These are phyloP conservation scores for Molossus molossus DNA, from an alignment of 2,797 vertebrate species.

Conservation along the genomic window DNA sequence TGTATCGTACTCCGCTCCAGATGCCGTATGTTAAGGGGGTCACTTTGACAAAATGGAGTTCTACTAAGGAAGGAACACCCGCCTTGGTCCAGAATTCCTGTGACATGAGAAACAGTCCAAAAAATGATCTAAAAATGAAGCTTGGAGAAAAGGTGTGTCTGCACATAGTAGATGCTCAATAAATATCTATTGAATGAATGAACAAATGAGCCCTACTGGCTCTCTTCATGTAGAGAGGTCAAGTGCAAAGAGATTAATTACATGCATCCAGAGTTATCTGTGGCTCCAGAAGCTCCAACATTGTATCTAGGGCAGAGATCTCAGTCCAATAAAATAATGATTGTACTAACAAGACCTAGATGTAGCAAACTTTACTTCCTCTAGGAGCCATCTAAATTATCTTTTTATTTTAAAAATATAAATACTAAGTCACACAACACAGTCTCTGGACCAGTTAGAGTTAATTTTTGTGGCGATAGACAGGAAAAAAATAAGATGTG, in stretches of 20 bases:
- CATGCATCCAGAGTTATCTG: neutral
- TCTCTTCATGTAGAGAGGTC: neutral
- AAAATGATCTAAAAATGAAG: neutral
- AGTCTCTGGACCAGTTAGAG: neutral
- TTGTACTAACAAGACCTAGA: constrained; percentile 35
- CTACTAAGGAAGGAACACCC: neutral
- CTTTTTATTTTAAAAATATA: constrained; percentile 41
- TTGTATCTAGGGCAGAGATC: neutral
- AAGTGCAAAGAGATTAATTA: neutral
- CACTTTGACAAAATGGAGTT: neutral
- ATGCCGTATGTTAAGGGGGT: neutral
- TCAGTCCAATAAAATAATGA: neutral
- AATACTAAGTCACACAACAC: neutral
- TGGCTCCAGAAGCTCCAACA: neutral
- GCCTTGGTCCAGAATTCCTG: neutral
- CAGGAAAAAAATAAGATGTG: neutral
- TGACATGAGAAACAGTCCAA: neutral
- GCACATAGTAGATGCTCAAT: neutral
- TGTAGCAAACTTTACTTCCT: neutral
- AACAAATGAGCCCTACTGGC: neutral
- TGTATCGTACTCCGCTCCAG: neutral
- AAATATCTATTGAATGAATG: neutral
- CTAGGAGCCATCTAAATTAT: neutral
- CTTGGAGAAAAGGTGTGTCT: neutral
- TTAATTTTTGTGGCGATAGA: constrained; percentile 30